phyloP scores from a whole-genome alignment of 2,113 vertebrate species.

The Lathamus discolor region DNA sequence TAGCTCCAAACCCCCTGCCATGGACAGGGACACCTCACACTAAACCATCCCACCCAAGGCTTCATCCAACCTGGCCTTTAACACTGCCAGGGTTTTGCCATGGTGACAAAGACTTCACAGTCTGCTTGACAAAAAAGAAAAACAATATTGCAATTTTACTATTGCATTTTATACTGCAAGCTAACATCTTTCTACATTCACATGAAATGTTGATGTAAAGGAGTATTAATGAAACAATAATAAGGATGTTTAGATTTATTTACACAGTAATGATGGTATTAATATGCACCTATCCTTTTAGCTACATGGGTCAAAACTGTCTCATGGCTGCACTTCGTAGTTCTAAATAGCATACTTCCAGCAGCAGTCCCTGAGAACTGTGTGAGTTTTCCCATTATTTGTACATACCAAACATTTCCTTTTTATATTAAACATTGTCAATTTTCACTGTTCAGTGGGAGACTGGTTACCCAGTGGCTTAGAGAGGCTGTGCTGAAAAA shows the following conservation, averaged over 20 bases:
- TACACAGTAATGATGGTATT: background rate
- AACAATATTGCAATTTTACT: background rate
- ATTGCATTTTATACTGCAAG: background rate
- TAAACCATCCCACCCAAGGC: no score
- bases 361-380: background rate
- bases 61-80: no score
- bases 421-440: background rate
- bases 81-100: background rate
- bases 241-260: background rate
- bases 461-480: background rate
- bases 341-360: background rate
- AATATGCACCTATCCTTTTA: background rate
- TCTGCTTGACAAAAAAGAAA: background rate
- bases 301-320: background rate
- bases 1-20: no score
- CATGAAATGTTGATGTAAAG: background rate
- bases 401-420: background rate
- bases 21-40: no score
- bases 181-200: background rate
- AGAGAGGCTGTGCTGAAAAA: background rate
- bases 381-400: background rate
- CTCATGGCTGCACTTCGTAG: background rate
- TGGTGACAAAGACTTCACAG: background rate
- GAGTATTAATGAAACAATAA: background rate
- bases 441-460: background rate